phyloP scores from a whole-genome alignment of 1,140 invertebrate genomes.

The Helicoverpa zea region DNA sequence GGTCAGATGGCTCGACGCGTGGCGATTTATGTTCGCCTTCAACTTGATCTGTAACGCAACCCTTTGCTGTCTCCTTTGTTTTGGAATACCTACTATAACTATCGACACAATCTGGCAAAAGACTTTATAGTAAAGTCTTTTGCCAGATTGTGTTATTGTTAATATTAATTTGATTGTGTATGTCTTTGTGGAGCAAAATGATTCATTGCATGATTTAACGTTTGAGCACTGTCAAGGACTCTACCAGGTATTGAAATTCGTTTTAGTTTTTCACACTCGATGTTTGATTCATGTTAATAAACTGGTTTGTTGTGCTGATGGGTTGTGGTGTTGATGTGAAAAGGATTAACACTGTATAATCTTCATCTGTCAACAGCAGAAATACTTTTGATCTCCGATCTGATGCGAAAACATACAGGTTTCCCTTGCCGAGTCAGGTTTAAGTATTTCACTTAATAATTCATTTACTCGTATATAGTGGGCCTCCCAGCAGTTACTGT shows the following conservation, averaged over 20 bases:
- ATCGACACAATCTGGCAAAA: not conserved
- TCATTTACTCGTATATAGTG: not conserved
- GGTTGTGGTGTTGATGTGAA: not conserved
- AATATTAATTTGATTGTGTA: too few species aligned
- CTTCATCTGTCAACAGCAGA: not conserved
- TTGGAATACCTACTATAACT: constrained; percentile 11
- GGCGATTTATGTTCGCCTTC: constrained; percentile 55
- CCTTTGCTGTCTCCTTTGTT: constrained; percentile 28
- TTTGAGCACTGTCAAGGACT: too few species aligned
- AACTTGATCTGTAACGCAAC: constrained; percentile 54
- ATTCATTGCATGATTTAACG: too few species aligned
- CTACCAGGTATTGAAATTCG: not conserved
- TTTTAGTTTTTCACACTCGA: too few species aligned
- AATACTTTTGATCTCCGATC: not conserved
- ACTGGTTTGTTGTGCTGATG: too few species aligned
- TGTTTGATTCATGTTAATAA: not conserved
- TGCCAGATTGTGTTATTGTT: too few species aligned
- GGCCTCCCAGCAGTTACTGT: too few species aligned
- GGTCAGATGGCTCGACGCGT: constrained; percentile 46
- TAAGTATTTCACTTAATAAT: not conserved
- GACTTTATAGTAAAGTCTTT: too few species aligned
- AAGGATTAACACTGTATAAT: not conserved
- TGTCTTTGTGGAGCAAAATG: too few species aligned
- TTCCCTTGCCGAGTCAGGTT: not conserved
- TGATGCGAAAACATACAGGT: not conserved